phyloP scores from a whole-genome alignment of 92 coral and sea anemone species.

The Porites evermanni region DNA sequence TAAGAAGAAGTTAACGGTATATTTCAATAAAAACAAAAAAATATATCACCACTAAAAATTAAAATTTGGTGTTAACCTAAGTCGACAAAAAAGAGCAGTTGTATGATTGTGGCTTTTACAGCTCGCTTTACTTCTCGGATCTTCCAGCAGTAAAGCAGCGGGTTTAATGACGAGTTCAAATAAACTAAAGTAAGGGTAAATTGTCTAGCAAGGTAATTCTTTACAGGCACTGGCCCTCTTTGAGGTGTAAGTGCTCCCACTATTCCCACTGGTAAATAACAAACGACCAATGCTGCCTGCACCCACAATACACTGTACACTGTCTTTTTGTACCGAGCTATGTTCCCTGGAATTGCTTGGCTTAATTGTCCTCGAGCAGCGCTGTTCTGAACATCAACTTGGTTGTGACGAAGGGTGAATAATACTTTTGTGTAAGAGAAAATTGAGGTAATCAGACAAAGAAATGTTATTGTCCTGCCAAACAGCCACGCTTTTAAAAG shows the following conservation, averaged over 20 bases:
- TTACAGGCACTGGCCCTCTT: too few relatives aligned
- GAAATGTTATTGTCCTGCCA: background rate
- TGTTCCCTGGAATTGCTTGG: conserved; percentile 10
- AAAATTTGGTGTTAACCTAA: too few relatives aligned
- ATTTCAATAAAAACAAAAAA: too few relatives aligned
- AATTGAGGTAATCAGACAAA: background rate
- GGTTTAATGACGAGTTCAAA: conserved; percentile 11
- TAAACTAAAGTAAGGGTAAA: background rate
- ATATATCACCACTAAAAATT: too few relatives aligned
- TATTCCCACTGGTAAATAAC: background rate
- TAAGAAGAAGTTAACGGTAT: too few relatives aligned
- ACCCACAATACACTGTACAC: conserved; percentile 27
- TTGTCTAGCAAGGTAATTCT: background rate
- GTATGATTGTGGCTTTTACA: background rate
- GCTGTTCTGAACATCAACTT: background rate
- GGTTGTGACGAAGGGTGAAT: background rate
- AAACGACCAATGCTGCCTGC: background rate
- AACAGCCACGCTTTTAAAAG: background rate
- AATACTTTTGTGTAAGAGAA: conserved; percentile 4
- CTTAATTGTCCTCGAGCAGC: background rate
- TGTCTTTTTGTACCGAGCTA: conserved; percentile 14
- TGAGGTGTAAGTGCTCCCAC: background rate
- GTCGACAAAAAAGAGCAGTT: background rate
- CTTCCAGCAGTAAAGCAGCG: conserved; percentile 2
- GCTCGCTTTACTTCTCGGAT: background rate